Percentiles rank a stretch among this genome's conserved stretches.
These are phyloP conservation scores for Rhynchophorus ferrugineus DNA, from an alignment of 1,140 invertebrate species.

Conservation along the genomic window DNA sequence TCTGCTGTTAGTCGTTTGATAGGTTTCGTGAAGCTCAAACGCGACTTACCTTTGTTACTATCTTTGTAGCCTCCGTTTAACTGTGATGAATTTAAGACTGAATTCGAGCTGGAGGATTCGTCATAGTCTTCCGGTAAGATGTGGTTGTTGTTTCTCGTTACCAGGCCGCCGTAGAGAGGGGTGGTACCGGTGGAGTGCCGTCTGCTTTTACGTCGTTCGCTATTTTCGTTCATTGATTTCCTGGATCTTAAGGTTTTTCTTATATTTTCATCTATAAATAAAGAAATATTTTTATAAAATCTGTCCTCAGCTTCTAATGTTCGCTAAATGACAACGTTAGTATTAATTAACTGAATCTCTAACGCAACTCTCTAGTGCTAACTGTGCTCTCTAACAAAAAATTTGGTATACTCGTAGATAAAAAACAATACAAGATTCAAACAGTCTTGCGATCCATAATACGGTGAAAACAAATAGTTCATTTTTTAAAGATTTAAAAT, in stretches of 20 bases:
- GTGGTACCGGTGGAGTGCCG: conserved; percentile 63
- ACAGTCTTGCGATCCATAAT: no score
- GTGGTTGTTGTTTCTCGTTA: conserved; percentile 27
- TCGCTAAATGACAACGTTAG: no score
- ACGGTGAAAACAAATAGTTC: no score
- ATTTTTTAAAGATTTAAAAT: no score
- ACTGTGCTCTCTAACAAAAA: no score
- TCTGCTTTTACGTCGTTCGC: conserved; percentile 66
- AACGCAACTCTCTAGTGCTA: no score
- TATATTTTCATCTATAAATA: conserved; percentile 60
- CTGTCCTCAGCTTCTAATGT: no score
- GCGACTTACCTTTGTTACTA: conserved; percentile 45
- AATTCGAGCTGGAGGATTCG: conserved; percentile 49
- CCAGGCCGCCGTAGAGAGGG: conserved; percentile 40
- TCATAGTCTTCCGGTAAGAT: conserved; percentile 39
- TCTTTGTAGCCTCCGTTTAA: conserved; percentile 52
- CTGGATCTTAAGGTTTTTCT: conserved; percentile 68
- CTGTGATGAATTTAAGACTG: conserved; percentile 46
- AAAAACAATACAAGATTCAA: no score
- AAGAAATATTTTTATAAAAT: no score
- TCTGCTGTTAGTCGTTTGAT: no score
- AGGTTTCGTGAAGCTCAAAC: neutral
- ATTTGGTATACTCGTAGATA: no score
- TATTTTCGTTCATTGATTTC: conserved; percentile 54
- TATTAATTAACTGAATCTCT: no score